These are phyloP conservation scores for Pterocles gutturalis DNA, from an alignment of 2,113 vertebrate species.

Conservation along the genomic window DNA sequence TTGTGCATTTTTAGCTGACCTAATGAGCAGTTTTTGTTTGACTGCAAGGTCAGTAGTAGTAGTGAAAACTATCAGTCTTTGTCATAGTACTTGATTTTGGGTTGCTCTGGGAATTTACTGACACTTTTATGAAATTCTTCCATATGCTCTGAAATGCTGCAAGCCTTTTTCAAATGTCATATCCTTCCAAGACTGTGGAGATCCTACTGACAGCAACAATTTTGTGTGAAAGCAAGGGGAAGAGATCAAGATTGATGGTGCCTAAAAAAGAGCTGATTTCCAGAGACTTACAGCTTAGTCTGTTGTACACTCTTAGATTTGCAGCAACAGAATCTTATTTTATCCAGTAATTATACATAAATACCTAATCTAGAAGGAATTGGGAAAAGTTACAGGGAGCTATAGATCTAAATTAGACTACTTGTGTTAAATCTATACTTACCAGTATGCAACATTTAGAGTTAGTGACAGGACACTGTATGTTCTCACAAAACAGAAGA, in stretches of 20 bases:
- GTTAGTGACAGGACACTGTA: background rate
- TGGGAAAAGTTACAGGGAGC: background rate
- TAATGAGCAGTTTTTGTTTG: background rate
- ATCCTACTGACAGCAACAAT: background rate
- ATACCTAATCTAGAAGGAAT: background rate
- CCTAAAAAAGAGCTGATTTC: background rate
- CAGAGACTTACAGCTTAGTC: background rate
- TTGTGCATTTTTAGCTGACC: background rate
- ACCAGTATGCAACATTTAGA: background rate
- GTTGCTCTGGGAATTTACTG: background rate
- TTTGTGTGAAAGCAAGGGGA: background rate
- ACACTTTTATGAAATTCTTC: background rate
- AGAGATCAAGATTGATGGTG: background rate
- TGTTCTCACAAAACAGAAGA: background rate
- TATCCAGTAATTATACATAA: background rate
- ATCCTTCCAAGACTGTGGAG: background rate
- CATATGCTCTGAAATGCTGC: background rate
- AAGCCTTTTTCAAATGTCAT: background rate
- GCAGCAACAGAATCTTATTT: background rate
- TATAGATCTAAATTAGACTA: background rate
- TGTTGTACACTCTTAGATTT: background rate
- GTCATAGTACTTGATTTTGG: background rate
- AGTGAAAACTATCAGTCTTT: background rate
- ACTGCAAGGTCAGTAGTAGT: background rate
- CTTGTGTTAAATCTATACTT: background rate